A percentile compares a stretch with the other conserved stretches of the same genome.
Evolutionary conservation across 2,797 vertebrate species (phyloP).

Genomic region (Apodemus agrarius): DNA sequence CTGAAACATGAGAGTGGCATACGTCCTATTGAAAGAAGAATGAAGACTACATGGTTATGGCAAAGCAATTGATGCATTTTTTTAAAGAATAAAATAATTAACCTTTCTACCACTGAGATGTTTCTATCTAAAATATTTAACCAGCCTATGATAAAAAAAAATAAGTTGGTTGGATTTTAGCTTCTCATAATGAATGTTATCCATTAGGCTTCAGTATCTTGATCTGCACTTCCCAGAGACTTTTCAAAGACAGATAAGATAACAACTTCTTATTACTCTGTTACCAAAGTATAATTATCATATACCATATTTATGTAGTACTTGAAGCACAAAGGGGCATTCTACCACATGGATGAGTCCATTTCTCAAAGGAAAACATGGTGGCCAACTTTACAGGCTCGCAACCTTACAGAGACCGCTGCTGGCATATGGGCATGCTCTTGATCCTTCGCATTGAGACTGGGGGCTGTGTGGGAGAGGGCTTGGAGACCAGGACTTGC

Average conservation of each 20-base stretch:
- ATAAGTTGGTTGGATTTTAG: neutral
- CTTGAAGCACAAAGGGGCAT: neutral
- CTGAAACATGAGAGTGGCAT: neutral
- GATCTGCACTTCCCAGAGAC: constrained; percentile 50
- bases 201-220: neutral
- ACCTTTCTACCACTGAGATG: neutral
- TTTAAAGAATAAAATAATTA: neutral
- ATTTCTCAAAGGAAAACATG: neutral
- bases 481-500: neutral
- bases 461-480: neutral
- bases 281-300: neutral
- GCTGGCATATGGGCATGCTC: neutral
- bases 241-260: constrained; percentile 20
- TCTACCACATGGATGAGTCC: neutral
- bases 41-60: neutral
- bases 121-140: constrained; percentile 55
- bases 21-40: neutral
- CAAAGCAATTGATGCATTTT: neutral
- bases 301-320: neutral
- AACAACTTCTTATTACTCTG: neutral
- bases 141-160: neutral
- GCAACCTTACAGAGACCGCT: neutral
- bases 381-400: neutral
- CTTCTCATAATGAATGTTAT: neutral
- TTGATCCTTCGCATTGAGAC: neutral